A percentile compares a stretch with the other conserved stretches of the same genome.
Conservation (phyloP, 35 echinoderm and acorn worm species). For the Stichopus chloronotus region DNA sequence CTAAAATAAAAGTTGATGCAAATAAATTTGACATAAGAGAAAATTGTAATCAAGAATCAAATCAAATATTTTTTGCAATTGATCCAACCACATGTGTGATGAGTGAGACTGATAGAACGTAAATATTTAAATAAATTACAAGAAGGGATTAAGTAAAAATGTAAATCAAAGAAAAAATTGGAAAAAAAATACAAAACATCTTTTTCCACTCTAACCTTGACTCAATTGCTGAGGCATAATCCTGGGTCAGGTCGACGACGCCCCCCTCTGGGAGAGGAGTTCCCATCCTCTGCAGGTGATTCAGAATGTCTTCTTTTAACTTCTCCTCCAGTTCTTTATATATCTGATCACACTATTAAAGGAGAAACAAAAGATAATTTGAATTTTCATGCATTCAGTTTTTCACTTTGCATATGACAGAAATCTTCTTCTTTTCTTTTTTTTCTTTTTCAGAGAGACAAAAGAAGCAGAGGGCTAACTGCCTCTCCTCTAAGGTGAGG, state of each 20-base stretch:
- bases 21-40: no score
- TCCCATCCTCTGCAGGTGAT: slow-evolving; percentile 79
- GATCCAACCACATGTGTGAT: no score
- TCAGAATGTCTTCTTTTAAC: slow-evolving; percentile 81
- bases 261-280: slow-evolving; percentile 85
- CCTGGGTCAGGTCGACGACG: slow-evolving; percentile 75
- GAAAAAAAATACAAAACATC: no score
- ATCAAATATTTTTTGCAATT: no score
- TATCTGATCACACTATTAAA: slow-evolving; percentile 83
- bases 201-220: slow-evolving; percentile 71
- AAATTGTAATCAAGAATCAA: no score
- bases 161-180: background rate
- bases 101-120: no score
- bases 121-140: no score
- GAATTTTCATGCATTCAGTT: no score
- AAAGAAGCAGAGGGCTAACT: no score
- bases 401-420: background rate
- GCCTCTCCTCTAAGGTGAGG: no score
- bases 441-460: background rate
- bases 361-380: background rate
- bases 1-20: no score
- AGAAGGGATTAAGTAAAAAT: no score
- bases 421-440: background rate
- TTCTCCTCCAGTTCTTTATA: slow-evolving; percentile 81
- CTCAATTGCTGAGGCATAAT: slow-evolving; percentile 86